These are phyloP conservation scores for Ptychadena robeensis DNA, from an alignment of 2,797 vertebrate genomes.

Conservation along the genomic window DNA sequence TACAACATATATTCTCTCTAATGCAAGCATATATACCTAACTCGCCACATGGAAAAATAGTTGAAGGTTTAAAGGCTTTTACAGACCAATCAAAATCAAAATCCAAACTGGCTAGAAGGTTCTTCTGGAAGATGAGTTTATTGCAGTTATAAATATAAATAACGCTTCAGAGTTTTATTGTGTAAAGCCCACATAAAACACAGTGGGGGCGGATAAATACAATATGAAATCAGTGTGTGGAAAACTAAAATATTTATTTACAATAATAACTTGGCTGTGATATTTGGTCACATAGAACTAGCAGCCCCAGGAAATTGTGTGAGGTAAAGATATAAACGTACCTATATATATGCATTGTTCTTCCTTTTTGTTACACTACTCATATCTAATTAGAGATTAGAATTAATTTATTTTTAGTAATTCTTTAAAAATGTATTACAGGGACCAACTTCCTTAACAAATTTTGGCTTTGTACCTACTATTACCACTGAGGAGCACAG, in stretches of 20 bases:
- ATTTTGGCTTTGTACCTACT: background rate
- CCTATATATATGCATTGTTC: background rate
- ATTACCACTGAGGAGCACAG: background rate
- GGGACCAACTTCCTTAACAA: no score
- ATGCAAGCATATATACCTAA: background rate
- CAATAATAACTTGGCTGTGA: slow-evolving; percentile 67
- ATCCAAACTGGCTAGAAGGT: slow-evolving; percentile 11
- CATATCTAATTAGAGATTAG: no score
- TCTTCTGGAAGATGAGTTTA: slow-evolving; percentile 39
- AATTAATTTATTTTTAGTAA: background rate
- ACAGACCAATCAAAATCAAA: slow-evolving; percentile 22
- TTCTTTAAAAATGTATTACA: background rate
- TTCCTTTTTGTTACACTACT: background rate
- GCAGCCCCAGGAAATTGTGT: slow-evolving; percentile 58
- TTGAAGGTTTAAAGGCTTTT: slow-evolving; percentile 19
- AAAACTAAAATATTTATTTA: slow-evolving; percentile 74
- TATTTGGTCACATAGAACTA: slow-evolving; percentile 68
- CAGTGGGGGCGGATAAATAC: slow-evolving; percentile 61
- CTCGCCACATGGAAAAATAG: background rate
- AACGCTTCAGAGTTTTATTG: slow-evolving; percentile 51
- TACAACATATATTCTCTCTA: no score
- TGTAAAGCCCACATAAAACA: slow-evolving; percentile 67
- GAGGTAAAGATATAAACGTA: background rate
- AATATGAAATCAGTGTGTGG: slow-evolving; percentile 68
- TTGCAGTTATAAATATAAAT: slow-evolving; percentile 49